Evolutionary conservation across 2,113 vertebrate species (phyloP), one percentile per base, ranked within the genome.

Genomic region (Polypterus bichir): DNA sequence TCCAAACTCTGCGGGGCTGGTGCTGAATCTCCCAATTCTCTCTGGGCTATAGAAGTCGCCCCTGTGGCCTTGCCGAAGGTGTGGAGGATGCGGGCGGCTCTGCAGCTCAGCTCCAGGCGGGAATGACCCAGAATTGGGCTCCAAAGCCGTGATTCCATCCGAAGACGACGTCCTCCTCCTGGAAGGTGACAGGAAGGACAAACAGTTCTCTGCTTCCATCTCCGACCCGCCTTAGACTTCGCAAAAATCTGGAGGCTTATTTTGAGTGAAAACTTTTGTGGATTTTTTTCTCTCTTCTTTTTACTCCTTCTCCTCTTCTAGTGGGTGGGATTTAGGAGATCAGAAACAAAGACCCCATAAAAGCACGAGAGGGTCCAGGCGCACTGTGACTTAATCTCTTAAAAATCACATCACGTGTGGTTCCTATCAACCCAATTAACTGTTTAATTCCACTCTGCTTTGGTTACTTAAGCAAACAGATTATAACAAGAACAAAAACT

Each of bases 131-230:
- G 81, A 76, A 59, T 69, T 62, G 69, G 77, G 81, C 61, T 86
- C 84, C 70, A 84, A 61, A 27, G 72, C 70, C 4, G 83, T 77
- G 4, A 80, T 77, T 60, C 67, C 73, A 3, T 74, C 74, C 9
- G 81, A 79, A 27, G 27, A 27, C 27, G 27, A 27, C 47, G 80
- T 82, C 62, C 75, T 77, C 68, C 82, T 73, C 67, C 73, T 79
- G 58, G 69, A 73, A 68, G 81, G 84, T 55, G 85, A 71, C 62
- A 76, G 74, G 64, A 90, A 91, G 63, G 84, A 70, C 81, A 86
- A 73, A 74, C 91, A 87, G 69, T 67, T 78, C 66, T 86, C 84
- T 27, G 83, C 76, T 76, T 92, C 88, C 91, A 92, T 92, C 70
- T 73, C 66, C 56, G 64, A 64, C 75, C 73, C 72, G 67, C 74